Conservation (phyloP, 2,113 vertebrate species). For the Girardinichthys multiradiatus region DNA sequence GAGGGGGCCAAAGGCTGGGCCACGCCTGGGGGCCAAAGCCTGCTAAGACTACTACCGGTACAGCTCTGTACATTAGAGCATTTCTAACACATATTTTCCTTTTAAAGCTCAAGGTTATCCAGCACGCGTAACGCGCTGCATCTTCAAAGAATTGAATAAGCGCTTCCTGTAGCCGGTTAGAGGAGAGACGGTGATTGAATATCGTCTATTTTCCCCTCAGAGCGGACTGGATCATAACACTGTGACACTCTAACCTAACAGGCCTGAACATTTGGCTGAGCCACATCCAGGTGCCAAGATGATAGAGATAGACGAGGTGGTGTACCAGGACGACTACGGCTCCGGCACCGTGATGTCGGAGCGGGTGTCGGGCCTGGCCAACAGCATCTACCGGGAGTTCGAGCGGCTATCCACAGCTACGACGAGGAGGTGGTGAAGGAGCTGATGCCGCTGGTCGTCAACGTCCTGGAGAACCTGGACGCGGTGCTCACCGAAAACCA, state of each 20-base stretch:
- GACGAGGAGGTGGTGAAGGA: constrained; percentile 99
- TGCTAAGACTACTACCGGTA: constrained; percentile 20
- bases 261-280: constrained; percentile 51
- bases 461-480: constrained; percentile 96
- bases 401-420: constrained; percentile 96
- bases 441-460: constrained; percentile 97
- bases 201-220: neutral
- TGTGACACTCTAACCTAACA: constrained; percentile 41
- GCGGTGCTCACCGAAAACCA: constrained; percentile 95
- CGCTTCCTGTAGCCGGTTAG: constrained; percentile 12
- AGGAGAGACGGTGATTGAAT: constrained; percentile 13
- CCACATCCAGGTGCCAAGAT: constrained; percentile 79
- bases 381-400: constrained; percentile 97
- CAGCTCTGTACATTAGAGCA: constrained; percentile 28
- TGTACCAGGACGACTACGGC: constrained; percentile 96
- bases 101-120: constrained; percentile 55
- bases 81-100: constrained; percentile 17
- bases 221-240: constrained; percentile 34
- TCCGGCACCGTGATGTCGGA: constrained; percentile 97
- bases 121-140: neutral
- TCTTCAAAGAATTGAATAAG: constrained; percentile 24
- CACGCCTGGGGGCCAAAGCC: constrained; percentile 42
- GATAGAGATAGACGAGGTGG: constrained; percentile 97
- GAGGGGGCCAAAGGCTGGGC: constrained; percentile 48
- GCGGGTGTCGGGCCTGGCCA: constrained; percentile 95